Base-by-base conservation (phyloP, 2,113 vertebrate genomes). In the Lampris megalopsis region DNA sequence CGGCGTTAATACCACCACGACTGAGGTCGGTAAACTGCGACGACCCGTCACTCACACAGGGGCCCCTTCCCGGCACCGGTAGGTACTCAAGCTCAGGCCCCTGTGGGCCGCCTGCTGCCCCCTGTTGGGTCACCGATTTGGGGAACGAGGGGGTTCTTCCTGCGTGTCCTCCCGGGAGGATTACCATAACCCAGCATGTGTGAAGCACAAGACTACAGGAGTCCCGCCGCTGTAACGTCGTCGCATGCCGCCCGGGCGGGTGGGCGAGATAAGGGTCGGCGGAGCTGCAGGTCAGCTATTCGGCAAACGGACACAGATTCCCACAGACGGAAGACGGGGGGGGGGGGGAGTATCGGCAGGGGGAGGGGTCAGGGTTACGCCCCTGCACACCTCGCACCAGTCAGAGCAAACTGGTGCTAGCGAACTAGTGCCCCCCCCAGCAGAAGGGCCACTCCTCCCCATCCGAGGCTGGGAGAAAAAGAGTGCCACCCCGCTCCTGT, bases 401-500 rank as follows among this genome's bases (percentile, higher is more conserved):
- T 3, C 75, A 9, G 48, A 70, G 49, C 76, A 77, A 77, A 38
- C 79, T 69, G 47, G 5, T 58, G 54, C 74, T 41, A 1, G 68
- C 59, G 0, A 24, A 24, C 61, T 68, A 52, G 63, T 3, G 1
- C 57, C 37, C 36, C 35, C n/a, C 72, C 37, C 1, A 64, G 76
- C 24, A 24, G 24, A 24, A 64, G 71, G 40, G 65, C 42, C 66
- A 81, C 70, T 81, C 83, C 77, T 85, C 71, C 79, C 71, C 38
- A 6, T 73, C 24, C 24, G 24, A 79, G 86, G 74, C 82, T 79
- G 70, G 72, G 80, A 68, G 80, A 68, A 61, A 76, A 82, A 71
- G 73, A 86, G 91, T 88, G 79, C 88, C 88, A 87, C 79, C 73
- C 86, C 6, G 68, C 88, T 91, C 88, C 90, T 89, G 86, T 91